A percentile compares a stretch with the other conserved stretches of the same genome.
These are phyloP conservation scores for Zele albiditarsus DNA, from an alignment of 2,888 invertebrate genomes.

Conservation along the genomic window DNA sequence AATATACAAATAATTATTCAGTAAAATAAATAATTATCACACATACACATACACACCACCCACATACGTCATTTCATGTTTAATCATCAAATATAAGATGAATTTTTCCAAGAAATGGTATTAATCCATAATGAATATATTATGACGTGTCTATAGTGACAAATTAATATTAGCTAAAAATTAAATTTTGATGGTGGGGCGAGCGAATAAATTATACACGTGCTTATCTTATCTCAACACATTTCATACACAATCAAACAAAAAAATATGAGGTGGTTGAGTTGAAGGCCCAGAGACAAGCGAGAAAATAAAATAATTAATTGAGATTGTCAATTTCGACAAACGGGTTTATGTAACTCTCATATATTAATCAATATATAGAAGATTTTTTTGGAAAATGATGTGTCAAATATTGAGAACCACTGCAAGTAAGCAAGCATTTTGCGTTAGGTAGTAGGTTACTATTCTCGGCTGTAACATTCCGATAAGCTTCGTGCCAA, in stretches of 20 bases:
- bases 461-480: conserved; percentile 69
- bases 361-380: neutral
- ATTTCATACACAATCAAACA: neutral
- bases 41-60: neutral
- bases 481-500: conserved; percentile 70
- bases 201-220: neutral
- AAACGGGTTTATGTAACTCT: neutral
- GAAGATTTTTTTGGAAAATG: neutral
- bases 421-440: conserved; percentile 58
- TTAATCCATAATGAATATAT: neutral
- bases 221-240: neutral
- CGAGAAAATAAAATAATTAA: too few species aligned
- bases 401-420: conserved; percentile 53
- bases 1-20: neutral
- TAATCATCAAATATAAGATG: neutral
- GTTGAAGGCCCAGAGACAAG: too few species aligned
- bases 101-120: neutral
- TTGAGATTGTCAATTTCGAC: too few species aligned
- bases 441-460: conserved; percentile 54
- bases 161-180: conserved; percentile 9
- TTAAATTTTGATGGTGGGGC: neutral
- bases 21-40: neutral
- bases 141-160: neutral
- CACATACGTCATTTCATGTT: neutral
- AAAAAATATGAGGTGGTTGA: neutral